phyloP scores from a whole-genome alignment of 2,797 vertebrate species.

The Cryptoprocta ferox region DNA sequence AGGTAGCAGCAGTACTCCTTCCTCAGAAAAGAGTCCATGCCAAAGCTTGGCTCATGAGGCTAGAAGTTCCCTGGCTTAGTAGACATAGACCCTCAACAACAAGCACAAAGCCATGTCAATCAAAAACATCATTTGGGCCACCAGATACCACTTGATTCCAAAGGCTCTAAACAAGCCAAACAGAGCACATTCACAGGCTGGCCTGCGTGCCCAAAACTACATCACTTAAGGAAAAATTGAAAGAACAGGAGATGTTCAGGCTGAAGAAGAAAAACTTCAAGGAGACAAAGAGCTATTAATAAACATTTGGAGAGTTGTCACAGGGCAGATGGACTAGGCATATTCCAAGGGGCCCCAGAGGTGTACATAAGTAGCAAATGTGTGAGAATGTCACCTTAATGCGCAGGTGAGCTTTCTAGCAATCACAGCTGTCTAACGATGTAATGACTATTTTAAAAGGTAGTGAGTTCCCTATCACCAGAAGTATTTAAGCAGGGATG shows the following conservation, averaged over 20 bases:
- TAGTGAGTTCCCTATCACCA: not conserved
- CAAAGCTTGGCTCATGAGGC: not conserved
- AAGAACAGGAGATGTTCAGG: not conserved
- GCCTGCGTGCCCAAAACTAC: not conserved
- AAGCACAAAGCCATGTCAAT: not conserved
- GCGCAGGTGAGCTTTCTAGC: conserved; percentile 12
- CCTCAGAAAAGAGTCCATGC: not conserved
- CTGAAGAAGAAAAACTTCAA: not conserved
- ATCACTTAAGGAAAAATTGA: not conserved
- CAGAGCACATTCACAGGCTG: not conserved
- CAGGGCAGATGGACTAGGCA: not conserved
- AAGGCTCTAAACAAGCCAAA: not conserved
- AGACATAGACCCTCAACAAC: not conserved
- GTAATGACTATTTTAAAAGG: not conserved
- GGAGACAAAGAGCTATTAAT: not conserved
- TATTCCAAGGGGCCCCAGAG: not conserved
- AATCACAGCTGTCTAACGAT: not conserved
- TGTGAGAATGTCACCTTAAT: not conserved
- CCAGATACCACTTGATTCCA: not conserved
- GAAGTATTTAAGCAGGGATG: not conserved
- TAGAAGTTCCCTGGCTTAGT: not conserved
- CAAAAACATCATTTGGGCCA: not conserved
- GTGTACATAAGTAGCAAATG: not conserved
- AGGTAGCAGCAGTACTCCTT: not conserved
- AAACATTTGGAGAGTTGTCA: not conserved